phyloP scores from a whole-genome alignment of 2,888 invertebrate genomes.

The Alloscopus bannaensis region DNA sequence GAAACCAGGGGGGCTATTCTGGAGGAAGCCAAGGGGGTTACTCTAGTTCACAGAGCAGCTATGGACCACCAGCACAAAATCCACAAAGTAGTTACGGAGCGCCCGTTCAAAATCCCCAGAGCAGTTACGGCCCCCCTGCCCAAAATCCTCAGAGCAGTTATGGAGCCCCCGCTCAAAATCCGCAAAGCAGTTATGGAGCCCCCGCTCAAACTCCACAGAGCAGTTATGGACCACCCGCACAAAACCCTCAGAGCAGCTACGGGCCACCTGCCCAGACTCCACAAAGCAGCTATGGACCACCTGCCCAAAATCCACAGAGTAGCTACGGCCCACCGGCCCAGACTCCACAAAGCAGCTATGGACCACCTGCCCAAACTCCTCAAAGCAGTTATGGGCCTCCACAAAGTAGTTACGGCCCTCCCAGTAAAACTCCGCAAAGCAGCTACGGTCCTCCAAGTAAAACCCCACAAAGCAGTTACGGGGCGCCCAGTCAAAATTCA shows the following conservation, averaged over 20 bases:
- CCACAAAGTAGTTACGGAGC: slow-evolving; percentile 11
- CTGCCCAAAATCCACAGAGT: neutral
- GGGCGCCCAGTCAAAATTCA: slow-evolving; percentile 27
- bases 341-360: no score
- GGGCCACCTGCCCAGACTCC: neutral
- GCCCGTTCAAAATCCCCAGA: no score
- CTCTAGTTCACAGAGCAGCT: neutral
- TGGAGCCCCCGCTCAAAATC: slow-evolving; percentile 11
- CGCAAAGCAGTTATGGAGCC: no score
- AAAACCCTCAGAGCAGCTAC: neutral
- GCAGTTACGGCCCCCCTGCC: slow-evolving; percentile 29
- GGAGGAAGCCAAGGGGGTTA: slow-evolving; percentile 10
- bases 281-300: neutral
- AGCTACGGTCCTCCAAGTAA: slow-evolving; percentile 3
- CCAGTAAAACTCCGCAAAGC: slow-evolving; percentile 1
- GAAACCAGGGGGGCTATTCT: neutral
- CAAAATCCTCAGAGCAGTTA: slow-evolving; percentile 9
- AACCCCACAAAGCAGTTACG: slow-evolving; percentile 26
- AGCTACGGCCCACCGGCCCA: neutral
- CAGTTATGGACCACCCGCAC: no score
- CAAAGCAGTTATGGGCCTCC: neutral
- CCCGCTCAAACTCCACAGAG: no score
- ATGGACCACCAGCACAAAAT: slow-evolving; percentile 30
- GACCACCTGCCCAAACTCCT: no score
- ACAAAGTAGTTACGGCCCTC: neutral